phyloP scores from a whole-genome alignment of 2,113 vertebrate species.

The Corythornis vintsioides region DNA sequence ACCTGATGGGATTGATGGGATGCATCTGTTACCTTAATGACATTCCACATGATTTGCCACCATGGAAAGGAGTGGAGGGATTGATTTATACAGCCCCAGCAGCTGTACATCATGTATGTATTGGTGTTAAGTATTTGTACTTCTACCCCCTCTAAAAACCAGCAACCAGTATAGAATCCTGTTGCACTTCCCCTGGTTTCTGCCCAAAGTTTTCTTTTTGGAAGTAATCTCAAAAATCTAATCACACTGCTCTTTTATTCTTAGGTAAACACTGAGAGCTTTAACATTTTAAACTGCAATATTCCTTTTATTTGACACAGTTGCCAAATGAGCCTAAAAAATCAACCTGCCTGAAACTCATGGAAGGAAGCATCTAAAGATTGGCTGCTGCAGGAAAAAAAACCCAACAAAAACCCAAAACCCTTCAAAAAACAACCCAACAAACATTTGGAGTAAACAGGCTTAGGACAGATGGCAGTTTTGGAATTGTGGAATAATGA shows the following conservation, averaged over 20 bases:
- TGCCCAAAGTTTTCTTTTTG: neutral
- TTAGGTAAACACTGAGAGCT: neutral
- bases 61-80: too few relatives aligned
- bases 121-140: neutral
- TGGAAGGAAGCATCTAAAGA: neutral
- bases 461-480: neutral
- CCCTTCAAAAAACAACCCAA: neutral
- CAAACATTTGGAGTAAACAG: neutral
- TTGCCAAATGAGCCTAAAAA: neutral
- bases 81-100: neutral
- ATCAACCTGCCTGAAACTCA: neutral
- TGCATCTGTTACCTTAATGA: neutral
- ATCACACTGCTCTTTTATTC: neutral
- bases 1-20: neutral
- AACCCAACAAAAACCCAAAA: too few relatives aligned
- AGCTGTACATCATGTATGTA: rapidly evolving
- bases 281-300: neutral
- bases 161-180: neutral
- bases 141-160: neutral
- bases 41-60: neutral
- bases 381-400: neutral
- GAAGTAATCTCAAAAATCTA: neutral
- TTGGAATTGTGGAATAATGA: neutral
- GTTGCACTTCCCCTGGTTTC: neutral
- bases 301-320: neutral